Percentiles rank a stretch among this genome's conserved stretches.
Evolutionary conservation across 2,888 invertebrate species (phyloP).

Genomic region (Nomada fabriciana): DNA sequence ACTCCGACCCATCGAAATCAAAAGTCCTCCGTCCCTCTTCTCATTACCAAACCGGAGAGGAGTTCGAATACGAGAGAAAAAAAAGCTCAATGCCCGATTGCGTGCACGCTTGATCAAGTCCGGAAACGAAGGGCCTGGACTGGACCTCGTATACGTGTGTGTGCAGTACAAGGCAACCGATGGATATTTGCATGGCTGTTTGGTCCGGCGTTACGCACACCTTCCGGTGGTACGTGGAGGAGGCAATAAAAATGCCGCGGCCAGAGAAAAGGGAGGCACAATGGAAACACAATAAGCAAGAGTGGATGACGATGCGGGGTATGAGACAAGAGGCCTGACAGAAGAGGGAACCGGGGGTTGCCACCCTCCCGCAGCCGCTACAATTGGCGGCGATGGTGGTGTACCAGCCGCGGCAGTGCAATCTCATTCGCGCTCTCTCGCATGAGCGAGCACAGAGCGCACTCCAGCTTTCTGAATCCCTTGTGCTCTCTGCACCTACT

Average conservation of each 20-base stretch:
- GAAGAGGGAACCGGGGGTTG: constrained; percentile 30
- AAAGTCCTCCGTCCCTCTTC: constrained; percentile 28
- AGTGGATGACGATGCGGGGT: constrained; percentile 70
- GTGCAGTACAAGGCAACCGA: constrained; percentile 48
- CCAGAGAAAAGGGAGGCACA: constrained; percentile 70
- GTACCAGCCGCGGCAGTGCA: constrained; percentile 71
- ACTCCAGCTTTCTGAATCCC: constrained; percentile 54
- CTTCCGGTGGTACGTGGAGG: constrained; percentile 22
- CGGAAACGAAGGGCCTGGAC: constrained; percentile 61
- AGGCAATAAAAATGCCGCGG: constrained; percentile 73
- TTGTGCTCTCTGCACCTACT: constrained; percentile 66
- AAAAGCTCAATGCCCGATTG: constrained; percentile 48
- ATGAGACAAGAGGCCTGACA: constrained; percentile 49
- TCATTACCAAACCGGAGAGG: constrained; percentile 29
- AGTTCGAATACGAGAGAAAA: constrained; percentile 2
- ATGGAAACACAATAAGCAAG: constrained; percentile 76
- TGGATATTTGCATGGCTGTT: constrained; percentile 67
- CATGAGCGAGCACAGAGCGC: constrained; percentile 72
- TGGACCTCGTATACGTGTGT: constrained; percentile 31
- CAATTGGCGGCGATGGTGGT: constrained; percentile 67
- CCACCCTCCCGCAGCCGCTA: constrained; percentile 54
- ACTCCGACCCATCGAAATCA: constrained; percentile 17
- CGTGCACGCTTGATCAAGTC: constrained; percentile 59
- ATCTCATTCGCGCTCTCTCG: constrained; percentile 80
- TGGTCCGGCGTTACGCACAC: constrained; percentile 64